Conservation (phyloP, 2,888 invertebrate genomes). For the Deroplatys truncata region DNA sequence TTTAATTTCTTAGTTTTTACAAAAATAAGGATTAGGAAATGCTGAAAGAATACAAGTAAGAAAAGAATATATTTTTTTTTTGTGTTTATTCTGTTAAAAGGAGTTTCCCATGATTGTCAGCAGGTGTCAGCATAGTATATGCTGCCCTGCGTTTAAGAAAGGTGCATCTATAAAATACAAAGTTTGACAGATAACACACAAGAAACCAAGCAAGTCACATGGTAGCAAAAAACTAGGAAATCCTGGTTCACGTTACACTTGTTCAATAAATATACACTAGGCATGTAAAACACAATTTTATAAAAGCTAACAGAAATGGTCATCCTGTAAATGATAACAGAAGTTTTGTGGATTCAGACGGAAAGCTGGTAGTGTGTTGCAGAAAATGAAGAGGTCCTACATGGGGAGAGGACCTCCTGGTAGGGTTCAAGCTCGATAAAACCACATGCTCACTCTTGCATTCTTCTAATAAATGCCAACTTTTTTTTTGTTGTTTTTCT, state of each 20-base stretch:
- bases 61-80: not conserved
- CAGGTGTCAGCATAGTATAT: constrained; percentile 18
- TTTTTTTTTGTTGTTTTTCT: not conserved
- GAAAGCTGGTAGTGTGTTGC: not conserved
- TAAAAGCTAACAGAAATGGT: not conserved
- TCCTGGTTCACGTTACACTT: constrained; percentile 4
- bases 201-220: constrained; percentile 10
- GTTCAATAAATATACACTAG: constrained; percentile 20
- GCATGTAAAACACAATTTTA: not conserved
- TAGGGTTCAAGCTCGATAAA: constrained; percentile 7
- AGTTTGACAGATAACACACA: constrained; percentile 18
- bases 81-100: constrained; percentile 21
- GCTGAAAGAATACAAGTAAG: not conserved
- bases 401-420: not conserved
- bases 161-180: constrained; percentile 19
- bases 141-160: constrained; percentile 17
- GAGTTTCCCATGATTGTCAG: constrained; percentile 26
- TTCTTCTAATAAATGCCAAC: constrained; percentile 4
- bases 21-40: not conserved
- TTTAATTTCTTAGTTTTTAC: too few species aligned
- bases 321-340: not conserved
- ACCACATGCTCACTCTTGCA: not conserved
- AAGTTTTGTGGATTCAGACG: not conserved
- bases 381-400: not conserved
- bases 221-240: not conserved